Conservation (phyloP, 2,113 vertebrate genomes). For the Menidia beryllina region DNA sequence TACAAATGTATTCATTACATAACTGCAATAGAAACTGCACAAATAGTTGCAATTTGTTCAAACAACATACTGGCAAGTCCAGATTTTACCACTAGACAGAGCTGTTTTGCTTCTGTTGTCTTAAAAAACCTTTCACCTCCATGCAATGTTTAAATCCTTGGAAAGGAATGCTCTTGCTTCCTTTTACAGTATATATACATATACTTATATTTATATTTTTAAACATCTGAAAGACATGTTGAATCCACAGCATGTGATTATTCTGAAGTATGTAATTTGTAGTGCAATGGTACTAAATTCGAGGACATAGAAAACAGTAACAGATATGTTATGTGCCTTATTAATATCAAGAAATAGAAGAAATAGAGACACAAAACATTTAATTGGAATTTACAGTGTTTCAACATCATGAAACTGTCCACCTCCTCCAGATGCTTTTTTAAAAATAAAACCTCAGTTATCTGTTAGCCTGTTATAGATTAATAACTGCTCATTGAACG, state of each 20-base stretch:
- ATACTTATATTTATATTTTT: too few relatives aligned
- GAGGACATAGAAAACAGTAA: not conserved
- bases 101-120: conserved; percentile 27
- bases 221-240: not conserved
- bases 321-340: not conserved
- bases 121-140: not conserved
- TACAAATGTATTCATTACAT: not conserved
- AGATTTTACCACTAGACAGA: conserved; percentile 52
- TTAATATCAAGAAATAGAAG: not conserved
- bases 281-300: not conserved
- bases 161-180: too few relatives aligned
- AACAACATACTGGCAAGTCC: not conserved
- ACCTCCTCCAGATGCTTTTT: not conserved
- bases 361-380: not conserved
- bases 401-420: too few relatives aligned
- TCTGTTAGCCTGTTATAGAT: not conserved
- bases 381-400: not conserved
- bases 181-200: too few relatives aligned
- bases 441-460: too few relatives aligned
- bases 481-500: not conserved
- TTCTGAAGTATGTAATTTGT: not conserved
- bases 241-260: not conserved
- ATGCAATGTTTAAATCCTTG: not conserved
- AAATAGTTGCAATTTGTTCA: not conserved
- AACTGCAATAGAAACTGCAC: not conserved